Percentiles rank a stretch among this genome's conserved stretches.
phyloP scores from a whole-genome alignment of 2,797 vertebrate genomes.

The Pangasius djambal region DNA sequence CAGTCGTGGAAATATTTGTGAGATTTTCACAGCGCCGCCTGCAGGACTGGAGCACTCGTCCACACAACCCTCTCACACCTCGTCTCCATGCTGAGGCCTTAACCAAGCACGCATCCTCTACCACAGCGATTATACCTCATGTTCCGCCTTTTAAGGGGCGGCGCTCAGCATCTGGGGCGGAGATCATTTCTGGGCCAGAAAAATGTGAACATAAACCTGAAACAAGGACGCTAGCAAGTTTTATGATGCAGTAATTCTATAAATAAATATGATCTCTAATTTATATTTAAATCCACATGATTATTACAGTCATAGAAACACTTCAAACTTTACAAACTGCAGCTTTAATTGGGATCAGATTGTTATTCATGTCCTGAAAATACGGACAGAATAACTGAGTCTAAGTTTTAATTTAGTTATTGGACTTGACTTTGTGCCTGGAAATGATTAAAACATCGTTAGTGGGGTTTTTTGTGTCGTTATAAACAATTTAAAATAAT shows the following conservation, averaged over 20 bases:
- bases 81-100: neutral
- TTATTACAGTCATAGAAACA: neutral
- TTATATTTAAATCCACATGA: neutral
- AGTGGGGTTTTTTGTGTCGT: neutral
- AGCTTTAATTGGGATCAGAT: neutral
- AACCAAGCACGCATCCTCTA: neutral
- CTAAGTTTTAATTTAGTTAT: too few relatives aligned
- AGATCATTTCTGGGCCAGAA: neutral
- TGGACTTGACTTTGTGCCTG: neutral
- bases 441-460: neutral
- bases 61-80: neutral
- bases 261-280: neutral
- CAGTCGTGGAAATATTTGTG: too few relatives aligned
- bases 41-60: neutral
- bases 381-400: too few relatives aligned
- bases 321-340: neutral
- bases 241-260: neutral
- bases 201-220: neutral
- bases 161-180: neutral
- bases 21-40: neutral
- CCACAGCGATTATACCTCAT: neutral
- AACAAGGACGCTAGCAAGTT: neutral
- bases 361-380: too few relatives aligned
- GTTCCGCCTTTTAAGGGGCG: neutral
- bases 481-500: neutral